These are phyloP conservation scores for Xanthorhoe designata DNA, from an alignment of 2,888 invertebrate species.

Conservation along the genomic window DNA sequence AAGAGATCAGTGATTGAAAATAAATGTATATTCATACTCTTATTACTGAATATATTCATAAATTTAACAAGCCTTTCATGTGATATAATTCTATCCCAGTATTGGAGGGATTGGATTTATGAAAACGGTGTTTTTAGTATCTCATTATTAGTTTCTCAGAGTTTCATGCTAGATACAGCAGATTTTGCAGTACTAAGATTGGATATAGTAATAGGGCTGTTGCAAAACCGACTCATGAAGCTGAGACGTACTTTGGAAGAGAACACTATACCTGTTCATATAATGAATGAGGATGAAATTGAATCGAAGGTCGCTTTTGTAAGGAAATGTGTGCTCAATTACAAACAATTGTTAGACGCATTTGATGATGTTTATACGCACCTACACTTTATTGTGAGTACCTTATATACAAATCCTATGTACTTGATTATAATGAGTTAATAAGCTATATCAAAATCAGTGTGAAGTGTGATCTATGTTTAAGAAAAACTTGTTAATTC, in stretches of 20 bases:
- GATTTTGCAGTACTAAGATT: neutral
- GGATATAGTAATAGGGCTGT: neutral
- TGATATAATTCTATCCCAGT: conserved; percentile 4
- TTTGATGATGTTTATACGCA: neutral
- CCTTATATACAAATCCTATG: neutral
- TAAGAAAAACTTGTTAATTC: neutral
- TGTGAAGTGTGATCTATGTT: too few species aligned
- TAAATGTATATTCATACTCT: neutral
- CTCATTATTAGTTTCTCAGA: neutral
- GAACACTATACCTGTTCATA: neutral
- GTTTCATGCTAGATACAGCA: neutral
- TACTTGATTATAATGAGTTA: too few species aligned
- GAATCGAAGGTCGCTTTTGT: neutral
- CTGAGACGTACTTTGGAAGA: conserved; percentile 6
- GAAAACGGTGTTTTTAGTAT: neutral
- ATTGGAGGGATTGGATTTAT: neutral
- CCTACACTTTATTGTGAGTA: conserved; percentile 10
- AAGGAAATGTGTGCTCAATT: conserved; percentile 7
- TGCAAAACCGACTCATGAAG: neutral
- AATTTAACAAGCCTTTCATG: neutral
- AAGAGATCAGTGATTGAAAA: neutral
- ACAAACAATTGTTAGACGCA: conserved; percentile 4
- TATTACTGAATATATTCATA: neutral
- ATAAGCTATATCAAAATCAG: too few species aligned
- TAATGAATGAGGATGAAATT: neutral